Base-by-base conservation (phyloP, 2,888 invertebrate species). In the Erebia palarica region DNA sequence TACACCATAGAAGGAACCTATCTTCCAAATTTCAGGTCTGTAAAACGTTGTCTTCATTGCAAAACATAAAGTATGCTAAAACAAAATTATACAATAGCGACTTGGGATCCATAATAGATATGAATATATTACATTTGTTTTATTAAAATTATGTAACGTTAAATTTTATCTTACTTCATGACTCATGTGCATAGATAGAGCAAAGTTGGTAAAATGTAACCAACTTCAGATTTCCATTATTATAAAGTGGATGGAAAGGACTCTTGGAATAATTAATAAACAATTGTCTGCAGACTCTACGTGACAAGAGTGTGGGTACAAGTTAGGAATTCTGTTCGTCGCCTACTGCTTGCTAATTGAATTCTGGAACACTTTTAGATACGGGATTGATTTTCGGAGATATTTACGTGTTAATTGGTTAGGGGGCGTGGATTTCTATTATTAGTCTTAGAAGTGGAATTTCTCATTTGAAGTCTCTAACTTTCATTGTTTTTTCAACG, bases 181-280 rank as follows among this genome's bases (percentile, higher is more conserved):
- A 42, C 10, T 18, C 1, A 58, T 18, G 53, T 36, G 51, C 14
- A 61, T 65, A 70, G 59, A 61, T 67, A 69, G 53, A 58, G 63
- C 21, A 21, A 65, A 75, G 65, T 68, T 71, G 55, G 72, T 63
- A 71, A 72, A 76, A 71, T 75, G 75, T 70, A 70, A 70, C 75
- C 65, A 75, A 75, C 72, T 76, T 75, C 75, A 68, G 74, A 74
- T 73, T 73, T 70, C 76, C 68, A 78, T 75, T 76, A 71, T 75
- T 68, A 72, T 71, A 74, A 72, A 74, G 73, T 75, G 71, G 72
- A 71, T 70, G 63, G 67, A 11, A 58, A 68, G 73, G 74, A 76
- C 75, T 73, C 71, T 73, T 70, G 72, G 78, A 82, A 78, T 81
- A 82, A 83, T 82, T 84, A 82, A 82, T 82, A 82, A 80, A 81